Evolutionary conservation across 2,113 vertebrate genomes (phyloP).

Genomic region (Narcine bancroftii): DNA sequence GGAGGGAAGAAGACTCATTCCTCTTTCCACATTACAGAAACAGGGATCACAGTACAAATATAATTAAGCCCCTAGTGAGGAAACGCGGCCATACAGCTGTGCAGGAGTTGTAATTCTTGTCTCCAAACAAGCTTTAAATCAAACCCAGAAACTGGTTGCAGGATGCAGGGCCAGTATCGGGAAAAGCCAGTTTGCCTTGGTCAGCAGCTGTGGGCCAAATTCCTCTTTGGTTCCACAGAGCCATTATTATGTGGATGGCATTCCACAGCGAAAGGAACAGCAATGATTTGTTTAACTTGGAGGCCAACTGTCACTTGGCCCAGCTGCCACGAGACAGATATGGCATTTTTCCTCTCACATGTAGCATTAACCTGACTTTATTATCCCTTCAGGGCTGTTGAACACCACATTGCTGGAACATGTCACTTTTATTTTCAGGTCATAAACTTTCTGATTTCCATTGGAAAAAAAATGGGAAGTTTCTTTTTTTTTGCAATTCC

Average conservation of each 20-base stretch:
- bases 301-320: slow-evolving; percentile 36
- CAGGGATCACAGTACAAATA: slow-evolving; percentile 35
- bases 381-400: slow-evolving; percentile 26
- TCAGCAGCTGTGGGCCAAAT: slow-evolving; percentile 5
- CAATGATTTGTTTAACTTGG: slow-evolving; percentile 39
- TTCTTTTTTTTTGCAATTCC: background rate
- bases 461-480: background rate
- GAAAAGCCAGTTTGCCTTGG: background rate
- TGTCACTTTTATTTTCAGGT: slow-evolving; percentile 14
- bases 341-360: background rate
- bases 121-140: slow-evolving; percentile 37
- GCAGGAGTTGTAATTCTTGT: slow-evolving; percentile 4
- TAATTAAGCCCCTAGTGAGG: slow-evolving; percentile 40
- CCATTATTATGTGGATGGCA: slow-evolving; percentile 32
- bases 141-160: slow-evolving; percentile 21
- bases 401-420: slow-evolving; percentile 9
- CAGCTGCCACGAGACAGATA: slow-evolving; percentile 28
- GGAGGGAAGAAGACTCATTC: slow-evolving; percentile 33
- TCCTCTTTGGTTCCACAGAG: slow-evolving; percentile 29
- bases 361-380: slow-evolving; percentile 35
- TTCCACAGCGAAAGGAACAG: slow-evolving; percentile 37
- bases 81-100: slow-evolving; percentile 39
- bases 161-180: background rate
- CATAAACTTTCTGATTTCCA: slow-evolving; percentile 22
- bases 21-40: slow-evolving; percentile 35